Evolutionary conservation across 2,113 vertebrate species (phyloP).

Genomic region (Hyaena hyaena): DNA sequence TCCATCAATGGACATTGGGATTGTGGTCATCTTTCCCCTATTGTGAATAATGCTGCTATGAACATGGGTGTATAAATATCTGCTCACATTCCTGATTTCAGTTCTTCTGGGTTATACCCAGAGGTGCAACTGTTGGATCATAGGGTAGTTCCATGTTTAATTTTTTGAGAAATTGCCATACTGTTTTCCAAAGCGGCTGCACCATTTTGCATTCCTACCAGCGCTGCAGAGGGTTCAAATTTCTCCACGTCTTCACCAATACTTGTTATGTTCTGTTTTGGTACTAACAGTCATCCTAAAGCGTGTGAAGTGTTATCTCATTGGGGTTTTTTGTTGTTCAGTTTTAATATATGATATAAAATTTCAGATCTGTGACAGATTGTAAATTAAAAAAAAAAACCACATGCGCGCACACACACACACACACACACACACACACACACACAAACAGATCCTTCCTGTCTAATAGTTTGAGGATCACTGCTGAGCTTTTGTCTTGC

Average conservation of each 20-base stretch:
- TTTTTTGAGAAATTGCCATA: background rate
- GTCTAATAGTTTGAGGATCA: background rate
- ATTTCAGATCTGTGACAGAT: background rate
- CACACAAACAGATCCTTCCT: background rate
- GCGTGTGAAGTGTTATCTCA: background rate
- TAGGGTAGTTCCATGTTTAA: background rate
- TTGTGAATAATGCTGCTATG: background rate
- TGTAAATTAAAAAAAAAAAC: background rate
- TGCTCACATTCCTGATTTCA: background rate
- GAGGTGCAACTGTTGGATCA: background rate
- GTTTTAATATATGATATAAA: conserved; percentile 5
- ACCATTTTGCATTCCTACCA: background rate
- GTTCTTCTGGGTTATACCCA: background rate
- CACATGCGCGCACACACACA: too few relatives aligned
- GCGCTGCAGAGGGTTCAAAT: background rate
- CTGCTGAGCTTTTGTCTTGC: background rate
- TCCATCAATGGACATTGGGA: background rate
- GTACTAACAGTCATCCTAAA: background rate
- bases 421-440: background rate
- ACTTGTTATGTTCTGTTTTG: background rate
- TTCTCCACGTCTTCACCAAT: background rate
- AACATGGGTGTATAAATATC: background rate
- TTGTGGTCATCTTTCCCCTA: background rate
- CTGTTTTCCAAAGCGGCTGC: background rate
- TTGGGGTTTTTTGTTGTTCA: background rate